Evolutionary conservation across 2,797 vertebrate species (phyloP).

Genomic region (Arremon brunneinucha): DNA sequence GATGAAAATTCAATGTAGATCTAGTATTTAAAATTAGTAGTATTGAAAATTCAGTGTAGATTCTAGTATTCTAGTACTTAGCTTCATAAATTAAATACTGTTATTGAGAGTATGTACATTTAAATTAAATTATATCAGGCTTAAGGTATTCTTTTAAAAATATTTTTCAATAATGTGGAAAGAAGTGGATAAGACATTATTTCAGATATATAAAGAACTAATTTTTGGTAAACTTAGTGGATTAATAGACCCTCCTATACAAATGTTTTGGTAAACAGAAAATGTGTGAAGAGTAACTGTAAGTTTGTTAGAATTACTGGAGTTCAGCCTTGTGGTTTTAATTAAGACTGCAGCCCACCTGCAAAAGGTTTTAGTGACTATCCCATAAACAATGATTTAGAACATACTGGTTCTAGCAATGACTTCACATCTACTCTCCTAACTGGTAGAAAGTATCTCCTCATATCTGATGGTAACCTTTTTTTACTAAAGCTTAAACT

Average conservation of each 20-base stretch:
- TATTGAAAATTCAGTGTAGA: too few relatives aligned
- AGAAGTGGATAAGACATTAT: not conserved
- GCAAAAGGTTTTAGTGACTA: not conserved
- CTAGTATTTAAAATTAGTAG: not conserved
- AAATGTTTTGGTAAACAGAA: not conserved
- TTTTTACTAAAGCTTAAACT: not conserved
- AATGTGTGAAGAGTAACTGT: not conserved
- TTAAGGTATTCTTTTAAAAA: not conserved
- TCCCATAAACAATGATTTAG: not conserved
- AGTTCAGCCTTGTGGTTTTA: not conserved
- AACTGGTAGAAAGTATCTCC: not conserved
- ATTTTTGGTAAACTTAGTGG: not conserved
- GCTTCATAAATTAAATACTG: not conserved
- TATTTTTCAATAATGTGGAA: not conserved
- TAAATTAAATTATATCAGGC: not conserved
- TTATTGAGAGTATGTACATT: not conserved
- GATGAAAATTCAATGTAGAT: not conserved
- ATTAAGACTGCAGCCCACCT: not conserved
- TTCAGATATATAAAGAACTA: not conserved
- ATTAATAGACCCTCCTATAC: not conserved
- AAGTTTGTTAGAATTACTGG: not conserved
- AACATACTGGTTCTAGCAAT: not conserved
- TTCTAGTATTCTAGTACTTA: not conserved
- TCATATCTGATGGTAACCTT: not conserved
- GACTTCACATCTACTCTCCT: not conserved